These are phyloP conservation scores for Strongylocentrotus purpuratus DNA, from an alignment of 35 echinoderm and acorn worm species.

Conservation along the genomic window DNA sequence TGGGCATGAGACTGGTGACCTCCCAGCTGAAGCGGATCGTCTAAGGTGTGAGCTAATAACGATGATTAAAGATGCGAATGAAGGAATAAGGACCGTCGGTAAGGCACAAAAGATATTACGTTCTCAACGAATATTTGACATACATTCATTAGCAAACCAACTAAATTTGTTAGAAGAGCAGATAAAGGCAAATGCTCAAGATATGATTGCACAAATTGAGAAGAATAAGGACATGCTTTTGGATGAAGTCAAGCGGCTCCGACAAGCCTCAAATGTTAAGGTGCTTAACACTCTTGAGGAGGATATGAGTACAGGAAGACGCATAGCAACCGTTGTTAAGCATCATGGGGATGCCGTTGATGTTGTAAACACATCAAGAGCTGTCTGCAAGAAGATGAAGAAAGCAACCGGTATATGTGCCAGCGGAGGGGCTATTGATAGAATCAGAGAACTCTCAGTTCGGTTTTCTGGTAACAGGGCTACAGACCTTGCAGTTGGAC, in stretches of 20 bases:
- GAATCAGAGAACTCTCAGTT: not conserved
- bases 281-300: not conserved
- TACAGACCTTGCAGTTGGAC: not conserved
- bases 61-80: not conserved
- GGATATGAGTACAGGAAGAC: not conserved
- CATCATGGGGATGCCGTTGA: not conserved
- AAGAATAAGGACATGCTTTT: not conserved
- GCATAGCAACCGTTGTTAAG: not conserved
- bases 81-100: not conserved
- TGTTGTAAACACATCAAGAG: not conserved
- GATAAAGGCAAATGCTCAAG: slow-evolving; percentile 4
- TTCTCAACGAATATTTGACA: not conserved
- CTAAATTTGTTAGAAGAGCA: not conserved
- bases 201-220: slow-evolving; percentile 12
- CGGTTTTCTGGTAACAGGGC: not conserved
- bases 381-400: not conserved
- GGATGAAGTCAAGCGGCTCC: not conserved
- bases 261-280: not conserved
- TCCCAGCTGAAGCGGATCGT: not conserved
- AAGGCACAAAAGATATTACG: not conserved
- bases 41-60: not conserved
- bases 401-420: not conserved
- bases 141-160: not conserved
- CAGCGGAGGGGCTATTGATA: slow-evolving; percentile 32
- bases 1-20: not conserved